Base-by-base conservation (phyloP, 2,797 vertebrate genomes). In the Miopithecus talapoin region DNA sequence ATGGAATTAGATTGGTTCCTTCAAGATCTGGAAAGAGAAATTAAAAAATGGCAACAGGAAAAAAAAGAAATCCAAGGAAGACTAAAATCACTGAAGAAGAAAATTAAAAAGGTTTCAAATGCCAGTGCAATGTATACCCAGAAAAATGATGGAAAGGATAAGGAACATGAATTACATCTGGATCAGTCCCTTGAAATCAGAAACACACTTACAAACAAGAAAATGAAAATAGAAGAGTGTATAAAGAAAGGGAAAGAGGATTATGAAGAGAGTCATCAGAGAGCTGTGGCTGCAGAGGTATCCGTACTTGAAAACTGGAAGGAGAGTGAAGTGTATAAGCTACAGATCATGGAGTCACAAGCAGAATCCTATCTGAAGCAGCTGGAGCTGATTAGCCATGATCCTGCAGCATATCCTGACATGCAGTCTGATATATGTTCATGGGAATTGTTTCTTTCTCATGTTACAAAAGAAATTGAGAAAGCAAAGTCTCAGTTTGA, bases 1-100 rank as follows among this genome's bases (percentile, higher is more conserved):
- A 99, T 98, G 33, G 99, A 99, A 98, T 98, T 99, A 96, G 92
- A 94, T 19, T 98, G 99, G 98, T 99, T 99, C 95, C 99, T 99
- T 86, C 99, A 99, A 91, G 99, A 99, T 95, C 98, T 99, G 80
- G 99, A 99, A 81, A 97, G 98, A 39, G 99, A 99, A 87, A 97
- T 99, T 79, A 99, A 99, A 97, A 99, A 99, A 93, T 99, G 99
- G 99, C 99, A 99, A 93, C 99, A 99, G 95, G 99, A 99, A 97
- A 99, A 99, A 98, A 99, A 99, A 72, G 99, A 99, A 95, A 99
- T 99, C 80, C 99, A 99, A 97, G 99, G 99, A 43, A 98, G 91
- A 6, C 97, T 99, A 28, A 99, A 99, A 98, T 57, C 96, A 0
- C 97, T 99, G 75, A 99, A 98, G 98, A 98, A 80, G 89, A 99